Evolutionary conservation across 2,113 vertebrate species (phyloP).

Genomic region (Marcusenius ussheri): DNA sequence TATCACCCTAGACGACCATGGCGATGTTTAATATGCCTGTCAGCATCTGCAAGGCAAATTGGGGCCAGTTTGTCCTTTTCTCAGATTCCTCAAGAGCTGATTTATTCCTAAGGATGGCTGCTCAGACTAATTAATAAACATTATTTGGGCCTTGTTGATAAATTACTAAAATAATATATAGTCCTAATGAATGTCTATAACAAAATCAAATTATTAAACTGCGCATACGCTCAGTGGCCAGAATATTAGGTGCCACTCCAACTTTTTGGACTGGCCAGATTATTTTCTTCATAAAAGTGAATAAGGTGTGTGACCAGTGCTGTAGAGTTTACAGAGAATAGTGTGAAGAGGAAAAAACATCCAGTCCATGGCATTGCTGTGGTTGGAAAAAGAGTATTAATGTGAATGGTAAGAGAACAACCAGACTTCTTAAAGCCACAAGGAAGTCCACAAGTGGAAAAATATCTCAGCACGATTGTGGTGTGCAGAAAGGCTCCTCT

Average conservation of each 20-base stretch:
- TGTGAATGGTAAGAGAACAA: background rate
- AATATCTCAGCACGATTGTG: background rate
- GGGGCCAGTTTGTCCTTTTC: constrained; percentile 14
- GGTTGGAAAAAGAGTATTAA: background rate
- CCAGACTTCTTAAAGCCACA: background rate
- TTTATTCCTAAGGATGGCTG: constrained; percentile 25
- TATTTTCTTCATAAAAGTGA: background rate
- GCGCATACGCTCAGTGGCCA: background rate
- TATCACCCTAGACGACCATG: constrained; percentile 21
- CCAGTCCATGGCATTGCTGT: background rate
- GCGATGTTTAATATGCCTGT: constrained; percentile 28
- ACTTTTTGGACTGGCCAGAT: background rate
- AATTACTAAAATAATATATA: constrained; percentile 30
- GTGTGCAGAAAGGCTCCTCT: background rate
- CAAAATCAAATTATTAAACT: background rate
- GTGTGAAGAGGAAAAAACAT: background rate
- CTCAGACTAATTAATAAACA: constrained; percentile 28
- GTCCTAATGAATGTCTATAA: constrained; percentile 31
- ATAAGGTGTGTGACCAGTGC: background rate
- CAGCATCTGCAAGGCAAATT: constrained; percentile 36
- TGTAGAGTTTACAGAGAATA: background rate
- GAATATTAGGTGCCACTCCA: background rate
- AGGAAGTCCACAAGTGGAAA: background rate
- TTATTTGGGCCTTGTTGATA: constrained; percentile 22
- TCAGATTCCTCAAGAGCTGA: constrained; percentile 16